Evolutionary conservation across 1,140 invertebrate genomes (phyloP).

Genomic region (Lerema accius): DNA sequence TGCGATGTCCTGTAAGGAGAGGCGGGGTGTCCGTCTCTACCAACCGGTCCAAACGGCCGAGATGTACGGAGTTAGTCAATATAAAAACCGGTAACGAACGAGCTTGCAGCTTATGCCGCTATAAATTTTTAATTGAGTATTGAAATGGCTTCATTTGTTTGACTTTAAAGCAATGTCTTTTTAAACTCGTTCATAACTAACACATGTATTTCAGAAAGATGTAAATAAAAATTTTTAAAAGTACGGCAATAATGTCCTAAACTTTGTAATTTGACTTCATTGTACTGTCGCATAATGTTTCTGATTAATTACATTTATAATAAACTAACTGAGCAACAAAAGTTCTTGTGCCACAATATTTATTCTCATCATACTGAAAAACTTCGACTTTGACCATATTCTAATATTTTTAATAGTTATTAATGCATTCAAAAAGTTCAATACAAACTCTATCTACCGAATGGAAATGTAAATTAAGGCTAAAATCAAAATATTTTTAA

Average conservation of each 20-base stretch:
- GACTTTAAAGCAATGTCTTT: neutral
- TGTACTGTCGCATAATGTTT: too few species aligned
- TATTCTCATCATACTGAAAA: too few species aligned
- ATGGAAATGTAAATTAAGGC: too few species aligned
- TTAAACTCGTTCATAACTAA: neutral
- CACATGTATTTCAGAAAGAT: neutral
- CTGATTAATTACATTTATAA: too few species aligned
- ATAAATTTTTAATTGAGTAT: slow-evolving; percentile 55
- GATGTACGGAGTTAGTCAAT: slow-evolving; percentile 68
- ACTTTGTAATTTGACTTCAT: neutral
- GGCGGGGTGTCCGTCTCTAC: slow-evolving; percentile 51
- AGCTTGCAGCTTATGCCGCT: slow-evolving; percentile 45
- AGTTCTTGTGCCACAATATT: too few species aligned
- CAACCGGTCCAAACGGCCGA: slow-evolving; percentile 66
- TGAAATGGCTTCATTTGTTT: slow-evolving; percentile 49
- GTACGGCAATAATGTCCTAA: neutral
- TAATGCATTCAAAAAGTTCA: too few species aligned
- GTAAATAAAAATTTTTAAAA: neutral
- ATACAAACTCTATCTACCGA: too few species aligned
- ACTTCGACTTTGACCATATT: too few species aligned
- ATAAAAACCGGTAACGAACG: slow-evolving; percentile 65
- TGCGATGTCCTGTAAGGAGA: slow-evolving; percentile 47
- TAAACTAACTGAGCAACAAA: too few species aligned
- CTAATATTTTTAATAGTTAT: too few species aligned
- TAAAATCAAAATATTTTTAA: too few species aligned